Evolutionary conservation across 2,113 vertebrate species (phyloP), one percentile per base, ranked within the genome.

Genomic region (Silurus glanis): DNA sequence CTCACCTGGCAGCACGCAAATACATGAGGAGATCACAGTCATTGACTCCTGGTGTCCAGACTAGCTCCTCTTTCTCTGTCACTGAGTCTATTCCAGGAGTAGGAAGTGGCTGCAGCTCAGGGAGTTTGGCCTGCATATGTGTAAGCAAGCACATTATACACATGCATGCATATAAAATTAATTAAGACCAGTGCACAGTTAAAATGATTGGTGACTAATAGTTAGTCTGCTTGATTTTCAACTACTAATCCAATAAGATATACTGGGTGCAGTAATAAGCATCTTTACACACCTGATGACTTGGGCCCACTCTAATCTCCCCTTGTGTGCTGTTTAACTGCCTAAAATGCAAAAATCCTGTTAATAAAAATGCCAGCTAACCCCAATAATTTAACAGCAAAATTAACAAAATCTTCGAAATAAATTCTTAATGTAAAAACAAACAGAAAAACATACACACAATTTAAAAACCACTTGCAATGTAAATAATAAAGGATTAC

Each of bases 1-100:
- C 92, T 95, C 93, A 98, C 98, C 98, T 97, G 87, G 98, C 98
- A 87, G 98, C 98, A 92, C 98, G 93, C 79, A 99, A 95, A 93
- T 99, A 99, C 98, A 99, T 99, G 2, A 99, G 97, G 81, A 99
- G 95, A 93, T 99, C 98, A 78, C 98, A 99, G 93, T 99, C 98
- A 53, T 98, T 99, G 88, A 99, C 97, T 21, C 98, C 97, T 0
- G 98, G 98, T 91, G 96, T 99, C 98, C 98, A 99, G 78, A 99
- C 98, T 6, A 99, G 94, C 62, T 99, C 97, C 89, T 99, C 98
- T 64, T 96, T 96, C 84, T 98, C 97, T 0, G 96, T 97, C 91
- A 97, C 96, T 0, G 94, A 87, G 88, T 97, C 97, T 49, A 95
- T 92, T 67, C 93, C 93, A 25, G 95, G 93, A 56, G 93, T 94